Percentiles rank a stretch among this genome's conserved stretches.
Conservation (phyloP, 1,140 invertebrate species). For the Drosophila lini region DNA sequence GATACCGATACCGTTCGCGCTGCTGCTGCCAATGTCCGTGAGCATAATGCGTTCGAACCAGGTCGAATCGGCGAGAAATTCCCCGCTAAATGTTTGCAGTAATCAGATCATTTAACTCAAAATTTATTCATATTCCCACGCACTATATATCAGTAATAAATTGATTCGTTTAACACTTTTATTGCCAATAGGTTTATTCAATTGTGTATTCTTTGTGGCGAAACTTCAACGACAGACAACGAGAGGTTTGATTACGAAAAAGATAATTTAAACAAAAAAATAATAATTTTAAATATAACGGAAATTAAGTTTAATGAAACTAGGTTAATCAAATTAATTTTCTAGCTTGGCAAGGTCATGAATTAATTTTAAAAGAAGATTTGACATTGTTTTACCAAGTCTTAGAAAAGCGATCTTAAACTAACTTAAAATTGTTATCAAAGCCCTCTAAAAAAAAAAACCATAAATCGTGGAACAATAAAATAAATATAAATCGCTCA, state of each 20-base stretch:
- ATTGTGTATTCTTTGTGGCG: background rate
- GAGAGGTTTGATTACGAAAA: background rate
- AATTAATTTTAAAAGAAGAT: background rate
- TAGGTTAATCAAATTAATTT: no score
- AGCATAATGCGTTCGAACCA: conserved; percentile 58
- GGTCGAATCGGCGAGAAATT: conserved; percentile 28
- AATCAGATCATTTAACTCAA: conserved; percentile 19
- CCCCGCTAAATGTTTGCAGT: conserved; percentile 7
- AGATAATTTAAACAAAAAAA: background rate
- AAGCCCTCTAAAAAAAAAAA: background rate
- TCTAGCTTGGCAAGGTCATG: no score
- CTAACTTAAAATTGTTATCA: background rate
- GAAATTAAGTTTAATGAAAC: background rate
- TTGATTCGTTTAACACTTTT: background rate
- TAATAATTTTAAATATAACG: background rate
- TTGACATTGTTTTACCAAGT: background rate
- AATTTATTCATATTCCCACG: conserved; percentile 2
- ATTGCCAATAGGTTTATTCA: background rate
- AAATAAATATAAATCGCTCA: background rate
- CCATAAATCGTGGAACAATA: background rate
- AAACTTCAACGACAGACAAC: background rate
- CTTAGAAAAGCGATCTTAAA: background rate
- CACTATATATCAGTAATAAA: background rate
- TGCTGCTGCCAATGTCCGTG: conserved; percentile 49
- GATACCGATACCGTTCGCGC: conserved; percentile 26